Evolutionary conservation across 2,113 vertebrate genomes (phyloP).

Genomic region (Nycticebus coucang): DNA sequence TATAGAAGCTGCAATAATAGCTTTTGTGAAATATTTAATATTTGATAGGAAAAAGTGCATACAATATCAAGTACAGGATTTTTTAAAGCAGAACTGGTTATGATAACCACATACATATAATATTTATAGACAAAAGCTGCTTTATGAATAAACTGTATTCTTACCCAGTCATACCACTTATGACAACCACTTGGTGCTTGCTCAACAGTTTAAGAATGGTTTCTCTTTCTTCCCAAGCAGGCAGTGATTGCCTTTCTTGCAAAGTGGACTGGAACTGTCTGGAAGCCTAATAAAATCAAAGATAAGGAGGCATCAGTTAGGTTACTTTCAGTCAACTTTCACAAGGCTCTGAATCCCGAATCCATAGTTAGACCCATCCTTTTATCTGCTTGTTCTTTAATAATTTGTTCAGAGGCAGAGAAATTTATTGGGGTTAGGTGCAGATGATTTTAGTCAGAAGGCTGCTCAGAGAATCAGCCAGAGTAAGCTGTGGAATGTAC

Average conservation of each 20-base stretch:
- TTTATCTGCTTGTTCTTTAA: constrained; percentile 89
- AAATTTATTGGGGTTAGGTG: constrained; percentile 91
- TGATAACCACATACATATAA: background rate
- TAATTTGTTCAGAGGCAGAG: constrained; percentile 91
- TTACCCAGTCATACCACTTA: constrained; percentile 99
- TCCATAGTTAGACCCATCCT: constrained; percentile 86
- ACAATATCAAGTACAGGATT: background rate
- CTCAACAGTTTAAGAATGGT: constrained; percentile 89
- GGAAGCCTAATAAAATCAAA: constrained; percentile 87
- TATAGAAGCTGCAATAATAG: background rate
- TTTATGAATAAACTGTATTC: constrained; percentile 54
- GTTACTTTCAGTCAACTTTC: background rate
- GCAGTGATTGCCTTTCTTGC: constrained; percentile 93
- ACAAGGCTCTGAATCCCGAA: constrained; percentile 86
- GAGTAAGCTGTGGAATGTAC: constrained; percentile 92
- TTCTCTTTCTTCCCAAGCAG: constrained; percentile 93
- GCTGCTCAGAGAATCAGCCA: constrained; percentile 87
- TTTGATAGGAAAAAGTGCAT: background rate
- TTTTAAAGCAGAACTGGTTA: background rate
- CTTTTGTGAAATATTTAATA: constrained; percentile 14
- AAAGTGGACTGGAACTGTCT: constrained; percentile 91
- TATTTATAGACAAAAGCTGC: background rate
- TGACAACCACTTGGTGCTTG: constrained; percentile 92
- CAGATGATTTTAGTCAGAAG: constrained; percentile 89
- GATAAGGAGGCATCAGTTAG: constrained; percentile 12